These are phyloP conservation scores for Sitobion miscanthi DNA, from an alignment of 1,140 invertebrate genomes.

Conservation along the genomic window DNA sequence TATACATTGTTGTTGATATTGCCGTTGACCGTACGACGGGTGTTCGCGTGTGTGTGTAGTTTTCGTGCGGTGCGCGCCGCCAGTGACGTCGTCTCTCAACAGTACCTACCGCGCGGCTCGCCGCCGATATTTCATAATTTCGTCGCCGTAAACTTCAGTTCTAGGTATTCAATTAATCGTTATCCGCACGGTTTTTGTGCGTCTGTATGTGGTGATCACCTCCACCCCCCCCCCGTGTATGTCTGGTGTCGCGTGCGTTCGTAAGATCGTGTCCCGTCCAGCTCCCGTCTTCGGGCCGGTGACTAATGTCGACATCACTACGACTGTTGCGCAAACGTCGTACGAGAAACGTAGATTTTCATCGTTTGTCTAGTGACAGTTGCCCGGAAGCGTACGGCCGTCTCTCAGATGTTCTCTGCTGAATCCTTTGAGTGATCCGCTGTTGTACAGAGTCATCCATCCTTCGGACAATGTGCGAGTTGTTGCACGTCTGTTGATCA, in stretches of 20 bases:
- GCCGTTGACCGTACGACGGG: no score
- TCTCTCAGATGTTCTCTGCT: neutral
- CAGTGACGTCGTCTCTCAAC: neutral
- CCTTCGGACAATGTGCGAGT: neutral
- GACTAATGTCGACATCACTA: conserved; percentile 2
- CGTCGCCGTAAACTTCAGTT: no score
- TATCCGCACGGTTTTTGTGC: no score
- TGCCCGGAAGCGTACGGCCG: neutral
- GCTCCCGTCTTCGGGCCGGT: neutral
- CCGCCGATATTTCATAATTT: neutral
- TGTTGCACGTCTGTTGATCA: neutral
- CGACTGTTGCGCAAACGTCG: neutral
- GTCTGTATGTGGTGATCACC: neutral
- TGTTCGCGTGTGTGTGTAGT: no score
- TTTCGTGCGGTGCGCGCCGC: neutral
- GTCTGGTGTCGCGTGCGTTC: neutral
- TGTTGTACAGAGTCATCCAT: neutral
- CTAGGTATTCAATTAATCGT: no score
- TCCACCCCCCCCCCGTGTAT: neutral
- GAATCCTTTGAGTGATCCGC: neutral
- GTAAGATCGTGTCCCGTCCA: neutral
- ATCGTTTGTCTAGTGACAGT: neutral
- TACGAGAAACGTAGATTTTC: neutral
- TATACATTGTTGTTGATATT: no score
- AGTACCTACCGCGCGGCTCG: neutral